phyloP scores from a whole-genome alignment of 2,888 invertebrate genomes.

The Drosophila infuscata region DNA sequence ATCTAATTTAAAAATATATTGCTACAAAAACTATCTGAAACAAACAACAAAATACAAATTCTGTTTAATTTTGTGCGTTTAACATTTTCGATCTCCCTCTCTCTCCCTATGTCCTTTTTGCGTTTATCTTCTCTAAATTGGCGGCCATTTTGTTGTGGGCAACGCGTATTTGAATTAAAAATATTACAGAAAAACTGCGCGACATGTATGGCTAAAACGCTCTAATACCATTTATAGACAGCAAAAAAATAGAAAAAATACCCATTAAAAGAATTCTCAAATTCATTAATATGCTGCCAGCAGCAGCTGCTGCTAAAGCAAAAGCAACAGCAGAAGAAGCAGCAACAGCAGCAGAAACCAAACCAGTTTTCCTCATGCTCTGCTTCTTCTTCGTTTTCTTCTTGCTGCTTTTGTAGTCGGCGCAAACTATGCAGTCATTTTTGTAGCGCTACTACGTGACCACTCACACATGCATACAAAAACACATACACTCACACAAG shows the following conservation, averaged over 20 bases:
- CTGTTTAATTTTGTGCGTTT: conserved; percentile 45
- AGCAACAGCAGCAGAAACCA: conserved; percentile 47
- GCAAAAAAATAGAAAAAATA: conserved; percentile 22
- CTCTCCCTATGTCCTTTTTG: conserved; percentile 26
- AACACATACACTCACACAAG: conserved; percentile 25
- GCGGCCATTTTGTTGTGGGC: conserved; percentile 57
- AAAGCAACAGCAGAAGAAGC: conserved; percentile 31
- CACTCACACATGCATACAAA: conserved; percentile 47
- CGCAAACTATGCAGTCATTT: conserved; percentile 64
- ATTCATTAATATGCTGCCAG: conserved; percentile 61
- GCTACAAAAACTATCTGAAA: conserved; percentile 7
- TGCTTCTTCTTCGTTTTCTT: conserved; percentile 8
- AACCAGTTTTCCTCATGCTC: conserved; percentile 55
- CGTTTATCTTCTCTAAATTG: conserved; percentile 23
- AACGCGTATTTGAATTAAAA: conserved; percentile 51
- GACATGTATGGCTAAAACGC: conserved; percentile 60
- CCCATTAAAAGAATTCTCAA: conserved; percentile 68
- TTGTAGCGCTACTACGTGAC: conserved; percentile 74
- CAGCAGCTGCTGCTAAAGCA: conserved; percentile 43
- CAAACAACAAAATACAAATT: conserved; percentile 31
- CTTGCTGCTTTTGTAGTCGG: conserved; percentile 38
- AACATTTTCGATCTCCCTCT: conserved; percentile 19
- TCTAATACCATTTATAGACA: conserved; percentile 58
- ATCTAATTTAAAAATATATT: conserved; percentile 25
- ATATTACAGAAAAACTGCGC: conserved; percentile 54